These are phyloP conservation scores for Drosophila formosana DNA, from an alignment of 2,888 invertebrate species.

Conservation along the genomic window DNA sequence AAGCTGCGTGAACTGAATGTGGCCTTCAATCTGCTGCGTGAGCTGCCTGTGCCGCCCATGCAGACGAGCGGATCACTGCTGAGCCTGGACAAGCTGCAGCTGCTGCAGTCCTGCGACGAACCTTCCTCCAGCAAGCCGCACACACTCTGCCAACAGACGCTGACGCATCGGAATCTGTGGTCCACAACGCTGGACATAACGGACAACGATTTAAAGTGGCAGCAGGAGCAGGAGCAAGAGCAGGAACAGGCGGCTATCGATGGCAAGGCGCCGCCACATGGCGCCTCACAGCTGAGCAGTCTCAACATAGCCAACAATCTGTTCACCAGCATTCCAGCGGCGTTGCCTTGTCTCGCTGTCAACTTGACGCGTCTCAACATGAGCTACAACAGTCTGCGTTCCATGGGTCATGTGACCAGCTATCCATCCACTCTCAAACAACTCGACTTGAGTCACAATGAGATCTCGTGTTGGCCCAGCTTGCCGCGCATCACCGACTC, in stretches of 20 bases:
- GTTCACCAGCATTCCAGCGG: conserved; percentile 94
- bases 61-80: conserved; percentile 82
- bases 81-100: conserved; percentile 81
- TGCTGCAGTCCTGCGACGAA: conserved; percentile 81
- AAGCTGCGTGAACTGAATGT: conserved; percentile 94
- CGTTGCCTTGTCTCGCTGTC: conserved; percentile 95
- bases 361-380: conserved; percentile 94
- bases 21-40: conserved; percentile 93
- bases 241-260: conserved; percentile 72
- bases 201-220: conserved; percentile 88
- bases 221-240: conserved; percentile 75
- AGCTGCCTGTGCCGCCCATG: conserved; percentile 88
- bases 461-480: conserved; percentile 95
- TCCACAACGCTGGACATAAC: conserved; percentile 88
- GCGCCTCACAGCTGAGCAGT: conserved; percentile 88
- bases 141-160: conserved; percentile 84
- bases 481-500: conserved; percentile 89
- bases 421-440: conserved; percentile 96
- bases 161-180: conserved; percentile 93
- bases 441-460: conserved; percentile 96
- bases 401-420: conserved; percentile 94
- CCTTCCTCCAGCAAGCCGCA: conserved; percentile 73
- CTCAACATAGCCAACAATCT: conserved; percentile 96
- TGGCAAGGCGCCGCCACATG: conserved; percentile 86
- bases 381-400: conserved; percentile 92